Evolutionary conservation across 2,113 vertebrate species (phyloP).

Genomic region (Gopherus evgoodei): DNA sequence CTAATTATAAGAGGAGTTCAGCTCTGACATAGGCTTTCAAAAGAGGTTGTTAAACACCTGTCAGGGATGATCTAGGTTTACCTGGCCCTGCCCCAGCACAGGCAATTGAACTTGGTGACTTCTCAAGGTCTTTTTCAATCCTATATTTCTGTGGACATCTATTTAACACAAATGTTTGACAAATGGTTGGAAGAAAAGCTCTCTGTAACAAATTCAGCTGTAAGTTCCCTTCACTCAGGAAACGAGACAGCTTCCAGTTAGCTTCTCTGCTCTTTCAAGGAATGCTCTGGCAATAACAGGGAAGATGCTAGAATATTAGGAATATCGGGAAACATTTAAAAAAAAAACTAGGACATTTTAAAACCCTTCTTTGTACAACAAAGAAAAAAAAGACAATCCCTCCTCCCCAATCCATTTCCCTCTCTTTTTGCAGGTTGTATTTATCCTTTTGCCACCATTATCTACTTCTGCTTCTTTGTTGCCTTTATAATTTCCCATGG

Average conservation of each 20-base stretch:
- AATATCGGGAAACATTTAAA: not conserved
- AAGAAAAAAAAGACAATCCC: too few species aligned
- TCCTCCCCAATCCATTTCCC: too few species aligned
- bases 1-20: too few species aligned
- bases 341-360: not conserved
- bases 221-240: not conserved
- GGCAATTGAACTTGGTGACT: too few species aligned
- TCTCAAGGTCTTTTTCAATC: too few species aligned
- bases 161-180: slow-evolving; percentile 38
- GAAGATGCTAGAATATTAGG: not conserved
- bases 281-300: fast-evolving
- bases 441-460: not conserved
- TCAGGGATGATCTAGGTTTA: too few species aligned
- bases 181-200: not conserved
- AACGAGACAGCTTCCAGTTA: not conserved
- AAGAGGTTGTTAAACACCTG: too few species aligned
- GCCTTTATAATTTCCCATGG: not conserved
- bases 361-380: not conserved
- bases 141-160: not conserved
- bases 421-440: too few species aligned
- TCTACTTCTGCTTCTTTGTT: not conserved
- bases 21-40: too few species aligned
- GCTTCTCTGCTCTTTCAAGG: too few species aligned
- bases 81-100: too few species aligned
- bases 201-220: not conserved